Evolutionary conservation across 2,797 vertebrate genomes (phyloP).

Genomic region (Martes flavigula): DNA sequence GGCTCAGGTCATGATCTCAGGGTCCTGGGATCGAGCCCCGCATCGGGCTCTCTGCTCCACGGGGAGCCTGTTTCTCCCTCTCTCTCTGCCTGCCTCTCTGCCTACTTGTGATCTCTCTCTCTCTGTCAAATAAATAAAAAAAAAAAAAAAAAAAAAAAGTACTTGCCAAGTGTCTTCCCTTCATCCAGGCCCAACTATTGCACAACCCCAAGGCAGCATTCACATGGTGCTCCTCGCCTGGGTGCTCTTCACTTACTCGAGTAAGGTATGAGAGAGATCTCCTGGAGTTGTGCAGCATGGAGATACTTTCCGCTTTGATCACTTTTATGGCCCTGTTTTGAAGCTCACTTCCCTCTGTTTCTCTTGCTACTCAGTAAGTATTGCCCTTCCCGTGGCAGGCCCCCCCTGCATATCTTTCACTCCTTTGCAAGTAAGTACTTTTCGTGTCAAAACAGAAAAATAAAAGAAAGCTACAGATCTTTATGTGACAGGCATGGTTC

Average conservation of each 20-base stretch:
- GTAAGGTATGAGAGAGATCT: no score
- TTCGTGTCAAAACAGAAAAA: not conserved
- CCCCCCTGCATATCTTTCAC: not conserved
- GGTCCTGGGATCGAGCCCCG: no score
- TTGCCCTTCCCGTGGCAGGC: not conserved
- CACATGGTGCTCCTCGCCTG: not conserved
- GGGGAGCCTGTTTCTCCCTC: no score
- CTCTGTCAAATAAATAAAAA: no score
- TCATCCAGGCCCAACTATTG: not conserved
- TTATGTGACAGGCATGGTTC: not conserved
- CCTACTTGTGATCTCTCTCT: no score
- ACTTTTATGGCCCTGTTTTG: not conserved
- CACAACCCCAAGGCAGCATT: not conserved
- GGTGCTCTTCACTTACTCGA: not conserved
- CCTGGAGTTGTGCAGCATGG: not conserved
- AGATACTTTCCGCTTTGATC: not conserved
- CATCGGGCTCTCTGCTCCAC: no score
- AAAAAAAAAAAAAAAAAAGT: no score
- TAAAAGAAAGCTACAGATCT: not conserved
- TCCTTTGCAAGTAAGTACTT: not conserved
- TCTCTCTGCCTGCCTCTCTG: no score
- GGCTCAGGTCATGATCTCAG: no score
- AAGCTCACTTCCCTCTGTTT: not conserved
- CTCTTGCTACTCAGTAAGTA: not conserved
- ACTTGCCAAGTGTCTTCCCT: not conserved